phyloP scores from a whole-genome alignment of 2,797 vertebrate species.

The Eremophila alpestris region DNA sequence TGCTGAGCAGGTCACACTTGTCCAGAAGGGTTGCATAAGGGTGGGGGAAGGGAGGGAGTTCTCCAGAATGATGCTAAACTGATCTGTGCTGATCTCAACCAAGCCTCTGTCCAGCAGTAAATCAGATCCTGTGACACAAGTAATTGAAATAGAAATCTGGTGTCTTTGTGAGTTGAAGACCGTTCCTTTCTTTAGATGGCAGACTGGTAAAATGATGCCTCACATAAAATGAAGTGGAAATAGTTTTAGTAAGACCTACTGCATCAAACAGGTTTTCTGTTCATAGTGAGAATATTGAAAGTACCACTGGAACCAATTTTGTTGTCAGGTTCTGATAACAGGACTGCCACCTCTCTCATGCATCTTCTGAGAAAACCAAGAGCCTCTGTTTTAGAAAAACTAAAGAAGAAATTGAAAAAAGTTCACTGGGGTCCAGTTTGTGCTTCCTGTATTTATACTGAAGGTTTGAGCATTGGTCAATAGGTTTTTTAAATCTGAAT shows the following conservation, averaged over 20 bases:
- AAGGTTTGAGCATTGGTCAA: neutral
- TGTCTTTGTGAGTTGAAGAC: slow-evolving; percentile 10
- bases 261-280: slow-evolving; percentile 62
- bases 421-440: neutral
- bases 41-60: neutral
- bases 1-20: slow-evolving; percentile 66
- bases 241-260: slow-evolving; percentile 57
- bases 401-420: neutral
- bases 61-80: slow-evolving; percentile 31
- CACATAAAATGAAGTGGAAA: slow-evolving; percentile 39
- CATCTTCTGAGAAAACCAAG: neutral
- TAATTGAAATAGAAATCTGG: slow-evolving; percentile 58
- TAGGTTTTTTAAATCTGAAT: neutral
- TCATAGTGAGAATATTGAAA: slow-evolving; percentile 52
- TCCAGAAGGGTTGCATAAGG: slow-evolving; percentile 10
- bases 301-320: neutral
- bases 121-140: slow-evolving; percentile 26
- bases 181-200: slow-evolving; percentile 50
- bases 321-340: neutral
- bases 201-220: slow-evolving; percentile 47
- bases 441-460: neutral
- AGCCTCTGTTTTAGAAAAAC: neutral
- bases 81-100: slow-evolving; percentile 26
- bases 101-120: slow-evolving; percentile 21
- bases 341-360: neutral